These are phyloP conservation scores for Myotis planiceps DNA, from an alignment of 2,797 vertebrate species.

Conservation along the genomic window DNA sequence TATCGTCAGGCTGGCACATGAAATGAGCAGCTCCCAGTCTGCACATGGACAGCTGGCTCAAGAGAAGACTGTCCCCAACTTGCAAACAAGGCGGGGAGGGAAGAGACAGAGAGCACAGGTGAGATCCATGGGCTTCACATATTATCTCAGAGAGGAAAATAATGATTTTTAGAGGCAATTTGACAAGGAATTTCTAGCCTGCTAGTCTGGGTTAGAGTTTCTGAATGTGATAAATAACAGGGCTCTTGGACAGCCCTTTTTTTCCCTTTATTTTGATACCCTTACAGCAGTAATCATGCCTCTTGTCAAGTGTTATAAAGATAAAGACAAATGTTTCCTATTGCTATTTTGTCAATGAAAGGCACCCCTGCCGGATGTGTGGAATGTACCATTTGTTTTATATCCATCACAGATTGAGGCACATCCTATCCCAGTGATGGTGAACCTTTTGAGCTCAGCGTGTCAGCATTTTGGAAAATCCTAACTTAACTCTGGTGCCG, in stretches of 20 bases:
- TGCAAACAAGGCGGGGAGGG: not conserved
- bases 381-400: slow-evolving; percentile 84
- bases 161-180: slow-evolving; percentile 81
- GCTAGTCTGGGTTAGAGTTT: slow-evolving; percentile 83
- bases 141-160: slow-evolving; percentile 74
- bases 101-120: slow-evolving; percentile 35
- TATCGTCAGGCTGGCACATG: not conserved
- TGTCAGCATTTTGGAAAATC: too few species aligned
- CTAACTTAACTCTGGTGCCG: too few species aligned
- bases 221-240: slow-evolving; percentile 85
- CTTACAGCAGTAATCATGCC: slow-evolving; percentile 88
- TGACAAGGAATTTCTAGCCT: slow-evolving; percentile 82
- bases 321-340: slow-evolving; percentile 88
- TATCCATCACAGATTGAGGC: slow-evolving; percentile 72
- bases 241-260: slow-evolving; percentile 72
- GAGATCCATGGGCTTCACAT: slow-evolving; percentile 52
- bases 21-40: slow-evolving; percentile 58
- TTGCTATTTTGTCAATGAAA: slow-evolving; percentile 85
- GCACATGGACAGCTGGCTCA: slow-evolving; percentile 37
- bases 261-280: slow-evolving; percentile 82
- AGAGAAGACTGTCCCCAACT: slow-evolving; percentile 58
- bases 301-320: slow-evolving; percentile 87
- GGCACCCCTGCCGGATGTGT: slow-evolving; percentile 80
- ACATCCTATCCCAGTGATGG: slow-evolving; percentile 40
- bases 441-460: too few species aligned